Evolutionary conservation across 2,888 invertebrate species (phyloP).

Genomic region (Acanthoscelides obtectus): DNA sequence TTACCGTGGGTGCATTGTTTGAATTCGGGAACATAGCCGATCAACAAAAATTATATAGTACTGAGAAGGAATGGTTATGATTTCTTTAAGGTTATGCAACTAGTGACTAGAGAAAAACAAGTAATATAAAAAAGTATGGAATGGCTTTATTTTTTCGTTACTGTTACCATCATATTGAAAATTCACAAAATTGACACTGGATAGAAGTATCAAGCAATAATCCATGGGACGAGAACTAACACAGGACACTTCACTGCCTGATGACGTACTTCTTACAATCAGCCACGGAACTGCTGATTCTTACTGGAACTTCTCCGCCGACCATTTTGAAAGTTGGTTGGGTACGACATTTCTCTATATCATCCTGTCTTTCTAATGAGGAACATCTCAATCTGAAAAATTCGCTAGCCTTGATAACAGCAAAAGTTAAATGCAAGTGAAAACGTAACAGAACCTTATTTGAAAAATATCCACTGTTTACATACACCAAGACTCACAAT

Average conservation of each 20-base stretch:
- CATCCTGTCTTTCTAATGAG: not conserved
- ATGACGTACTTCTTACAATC: slow-evolving; percentile 2
- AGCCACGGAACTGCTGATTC: slow-evolving; percentile 6
- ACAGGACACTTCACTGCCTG: not conserved
- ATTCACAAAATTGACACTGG: not conserved
- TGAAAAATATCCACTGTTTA: too few species aligned
- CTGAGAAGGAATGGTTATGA: too few species aligned
- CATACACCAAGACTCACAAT: too few species aligned
- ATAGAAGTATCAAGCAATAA: not conserved
- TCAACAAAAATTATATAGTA: too few species aligned
- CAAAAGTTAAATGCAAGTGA: too few species aligned
- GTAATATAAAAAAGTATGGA: too few species aligned
- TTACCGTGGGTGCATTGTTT: too few species aligned
- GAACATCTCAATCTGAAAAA: not conserved
- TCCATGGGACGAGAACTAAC: not conserved
- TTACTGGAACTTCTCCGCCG: not conserved
- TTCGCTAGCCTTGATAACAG: too few species aligned
- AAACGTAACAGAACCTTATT: too few species aligned
- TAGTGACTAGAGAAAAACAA: too few species aligned
- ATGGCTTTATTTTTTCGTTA: not conserved
- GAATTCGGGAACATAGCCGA: too few species aligned
- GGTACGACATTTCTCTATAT: slow-evolving; percentile 7
- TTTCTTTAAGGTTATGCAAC: too few species aligned
- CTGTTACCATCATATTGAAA: not conserved
- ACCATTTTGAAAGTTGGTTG: slow-evolving; percentile 7